These are phyloP conservation scores for Heliconius melpomene DNA, from an alignment of 1,140 invertebrate species.

Conservation along the genomic window DNA sequence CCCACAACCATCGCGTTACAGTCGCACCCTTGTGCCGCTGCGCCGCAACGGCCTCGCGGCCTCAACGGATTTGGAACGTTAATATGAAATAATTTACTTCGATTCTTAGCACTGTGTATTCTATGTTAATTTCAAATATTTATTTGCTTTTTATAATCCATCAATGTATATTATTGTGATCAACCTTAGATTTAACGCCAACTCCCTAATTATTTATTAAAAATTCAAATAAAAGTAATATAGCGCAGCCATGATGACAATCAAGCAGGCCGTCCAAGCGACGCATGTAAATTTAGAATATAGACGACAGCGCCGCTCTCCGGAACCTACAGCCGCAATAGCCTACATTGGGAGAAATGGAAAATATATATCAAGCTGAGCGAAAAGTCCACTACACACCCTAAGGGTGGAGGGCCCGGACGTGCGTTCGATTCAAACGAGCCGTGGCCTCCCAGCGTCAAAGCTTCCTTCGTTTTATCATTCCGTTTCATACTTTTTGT, in stretches of 20 bases:
- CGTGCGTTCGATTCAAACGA: slow-evolving; percentile 77
- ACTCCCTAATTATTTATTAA: too few species aligned
- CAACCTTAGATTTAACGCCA: too few species aligned
- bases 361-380: slow-evolving; percentile 76
- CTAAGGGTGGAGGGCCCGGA: slow-evolving; percentile 63
- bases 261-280: slow-evolving; percentile 47
- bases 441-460: slow-evolving; percentile 61
- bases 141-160: too few species aligned
- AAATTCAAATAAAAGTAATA: background rate
- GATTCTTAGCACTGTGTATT: too few species aligned
- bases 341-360: slow-evolving; percentile 72
- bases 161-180: too few species aligned
- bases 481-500: slow-evolving; percentile 53
- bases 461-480: slow-evolving; percentile 72
- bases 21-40: too few species aligned
- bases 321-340: slow-evolving; percentile 63
- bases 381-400: slow-evolving; percentile 77
- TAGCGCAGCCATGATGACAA: slow-evolving; percentile 32
- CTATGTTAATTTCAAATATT: too few species aligned
- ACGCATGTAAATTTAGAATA: slow-evolving; percentile 62
- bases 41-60: too few species aligned
- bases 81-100: too few species aligned
- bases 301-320: slow-evolving; percentile 46
- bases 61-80: too few species aligned
- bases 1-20: too few species aligned